A percentile compares a stretch with the other conserved stretches of the same genome.
Conservation (phyloP, 2,888 invertebrate species). For the Tortricodes alternella region DNA sequence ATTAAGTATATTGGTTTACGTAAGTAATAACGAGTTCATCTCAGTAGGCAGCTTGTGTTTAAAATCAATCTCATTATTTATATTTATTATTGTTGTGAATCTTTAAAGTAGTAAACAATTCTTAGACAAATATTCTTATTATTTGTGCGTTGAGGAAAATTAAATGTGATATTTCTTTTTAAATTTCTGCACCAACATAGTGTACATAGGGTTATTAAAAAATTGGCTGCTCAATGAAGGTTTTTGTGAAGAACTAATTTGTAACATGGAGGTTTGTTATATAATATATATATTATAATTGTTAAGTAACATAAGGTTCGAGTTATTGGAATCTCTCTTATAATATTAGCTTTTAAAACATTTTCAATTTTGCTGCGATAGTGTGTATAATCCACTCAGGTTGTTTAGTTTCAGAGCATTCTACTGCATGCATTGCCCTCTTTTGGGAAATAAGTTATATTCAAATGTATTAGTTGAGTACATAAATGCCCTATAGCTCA, state of each 20-base stretch:
- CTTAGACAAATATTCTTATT: not conserved
- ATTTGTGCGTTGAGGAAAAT: not conserved
- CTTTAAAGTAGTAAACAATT: not conserved
- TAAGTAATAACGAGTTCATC: not conserved
- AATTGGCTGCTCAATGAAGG: not conserved
- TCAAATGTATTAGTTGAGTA: not conserved
- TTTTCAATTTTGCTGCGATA: too few relatives aligned
- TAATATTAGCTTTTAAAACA: too few relatives aligned
- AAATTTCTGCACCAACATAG: not conserved
- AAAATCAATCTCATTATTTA: not conserved
- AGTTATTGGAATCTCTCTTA: too few relatives aligned
- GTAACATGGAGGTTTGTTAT: not conserved
- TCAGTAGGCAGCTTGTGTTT: constrained; percentile 2
- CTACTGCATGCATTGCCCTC: too few relatives aligned
- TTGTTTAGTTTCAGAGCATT: too few relatives aligned
- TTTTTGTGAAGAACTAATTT: constrained; percentile 1
- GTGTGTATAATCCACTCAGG: too few relatives aligned
- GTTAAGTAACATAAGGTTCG: too few relatives aligned
- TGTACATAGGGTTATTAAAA: too few relatives aligned
- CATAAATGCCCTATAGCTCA: constrained; percentile 53
- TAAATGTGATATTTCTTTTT: not conserved
- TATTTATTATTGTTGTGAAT: not conserved
- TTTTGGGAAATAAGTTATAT: too few relatives aligned
- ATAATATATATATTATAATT: too few relatives aligned
- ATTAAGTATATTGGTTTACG: not conserved